Base-by-base conservation (phyloP, 2,888 invertebrate species). In the Platycnemis pennipes region DNA sequence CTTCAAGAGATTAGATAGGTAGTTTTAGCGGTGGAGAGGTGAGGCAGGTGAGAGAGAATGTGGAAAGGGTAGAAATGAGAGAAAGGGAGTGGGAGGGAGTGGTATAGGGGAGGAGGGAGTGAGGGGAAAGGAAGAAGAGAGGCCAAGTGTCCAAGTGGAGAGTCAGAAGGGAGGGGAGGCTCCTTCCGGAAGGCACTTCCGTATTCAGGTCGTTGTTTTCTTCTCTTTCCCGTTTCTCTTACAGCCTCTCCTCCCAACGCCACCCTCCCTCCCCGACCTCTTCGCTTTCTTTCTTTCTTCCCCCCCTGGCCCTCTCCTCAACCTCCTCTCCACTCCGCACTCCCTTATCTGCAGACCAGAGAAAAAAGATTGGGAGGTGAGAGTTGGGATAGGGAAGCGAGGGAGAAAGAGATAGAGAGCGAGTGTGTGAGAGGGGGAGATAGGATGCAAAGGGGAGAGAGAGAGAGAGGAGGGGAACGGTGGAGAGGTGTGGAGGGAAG, bases 131-230 rank as follows among this genome's bases (percentile, higher is more conserved):
- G 11, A 46, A 46, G 94, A 86, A 45, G 53, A 87, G 77, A 86
- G 53, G 53, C 94, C 85, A 94, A 94, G 85, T 94, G 91, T 91
- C 63, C 91, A 91, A 63, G 91, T 63, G 91, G 88, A 89, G 89
- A 1, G 63, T 7, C 26, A 26, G 91, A 45, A 91, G 37, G 37
- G 77, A 69, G 26, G n/a, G 63, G 91, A n/a, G 56, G n/a, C 88
- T 53, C 63, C 63, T 63, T 91, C 91, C 91, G 91, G 91, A 91
- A 91, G 91, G 45, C 44, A 91, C 91, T 91, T 91, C 91, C 91
- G 91, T 91, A 91, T 91, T 91, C 91, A 91, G 91, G 91, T 91
- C 91, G 91, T 91, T 63, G 91, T 69, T 63, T 91, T 91, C 91
- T 91, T 63, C 91, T 56, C 56, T 11, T 63, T 89, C 89, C 53